A percentile compares a stretch with the other conserved stretches of the same genome.
phyloP scores from a whole-genome alignment of 2,113 vertebrate genomes.

The Forbesichthys papilliferus region DNA sequence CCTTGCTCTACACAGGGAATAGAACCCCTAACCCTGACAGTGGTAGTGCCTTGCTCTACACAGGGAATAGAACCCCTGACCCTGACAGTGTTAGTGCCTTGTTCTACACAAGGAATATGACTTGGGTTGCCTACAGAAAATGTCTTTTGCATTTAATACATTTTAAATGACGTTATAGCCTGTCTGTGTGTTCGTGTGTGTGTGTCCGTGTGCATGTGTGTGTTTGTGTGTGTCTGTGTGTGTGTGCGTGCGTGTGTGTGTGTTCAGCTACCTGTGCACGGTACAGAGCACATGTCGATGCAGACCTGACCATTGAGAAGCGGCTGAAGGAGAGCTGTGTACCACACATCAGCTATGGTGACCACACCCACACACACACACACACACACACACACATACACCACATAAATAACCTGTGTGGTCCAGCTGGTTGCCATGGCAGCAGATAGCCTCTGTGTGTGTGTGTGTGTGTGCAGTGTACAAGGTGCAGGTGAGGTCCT shows the following conservation, averaged over 20 bases:
- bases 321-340: conserved; percentile 41
- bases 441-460: not conserved
- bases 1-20: too few species aligned
- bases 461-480: conserved; percentile 73
- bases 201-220: not conserved
- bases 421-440: not conserved
- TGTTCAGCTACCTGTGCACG: conserved; percentile 42
- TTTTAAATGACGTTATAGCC: not conserved
- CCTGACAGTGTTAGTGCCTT: too few species aligned
- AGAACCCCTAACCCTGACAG: too few species aligned
- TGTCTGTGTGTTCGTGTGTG: not conserved
- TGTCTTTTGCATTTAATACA: too few species aligned
- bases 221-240: not conserved
- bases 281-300: conserved; percentile 36
- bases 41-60: too few species aligned
- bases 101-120: too few species aligned
- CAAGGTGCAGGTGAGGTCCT: conserved; percentile 79
- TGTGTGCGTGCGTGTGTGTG: not conserved
- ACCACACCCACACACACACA: not conserved
- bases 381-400: not conserved
- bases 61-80: too few species aligned
- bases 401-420: not conserved
- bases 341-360: not conserved
- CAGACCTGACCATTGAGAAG: conserved; percentile 16
- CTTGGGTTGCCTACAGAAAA: too few species aligned